Conservation (phyloP, 64 coral and sea anemone species). For the Acropora yongei region DNA sequence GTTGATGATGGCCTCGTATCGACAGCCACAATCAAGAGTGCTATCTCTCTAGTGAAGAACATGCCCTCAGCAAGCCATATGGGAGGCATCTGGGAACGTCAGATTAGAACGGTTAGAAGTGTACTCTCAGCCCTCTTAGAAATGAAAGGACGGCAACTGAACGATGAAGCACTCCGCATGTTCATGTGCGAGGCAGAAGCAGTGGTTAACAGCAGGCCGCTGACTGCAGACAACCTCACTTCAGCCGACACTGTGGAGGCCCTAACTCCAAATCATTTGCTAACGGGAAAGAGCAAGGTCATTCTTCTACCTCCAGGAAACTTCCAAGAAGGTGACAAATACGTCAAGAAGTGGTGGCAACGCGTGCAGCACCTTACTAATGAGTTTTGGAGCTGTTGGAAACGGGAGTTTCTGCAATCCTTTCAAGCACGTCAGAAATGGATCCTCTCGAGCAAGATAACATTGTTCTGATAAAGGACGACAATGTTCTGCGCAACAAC, state of each 20-base stretch:
- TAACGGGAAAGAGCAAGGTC: background rate
- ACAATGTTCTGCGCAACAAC: background rate
- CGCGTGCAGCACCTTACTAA: background rate
- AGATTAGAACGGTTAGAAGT: background rate
- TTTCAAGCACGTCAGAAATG: background rate
- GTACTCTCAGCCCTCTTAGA: background rate
- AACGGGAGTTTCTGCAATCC: background rate
- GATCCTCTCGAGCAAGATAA: background rate
- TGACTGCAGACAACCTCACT: background rate
- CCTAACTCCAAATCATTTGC: background rate
- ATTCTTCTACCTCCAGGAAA: background rate
- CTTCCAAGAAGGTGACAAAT: background rate
- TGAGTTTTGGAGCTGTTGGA: background rate
- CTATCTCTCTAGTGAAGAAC: background rate
- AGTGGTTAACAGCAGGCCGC: background rate
- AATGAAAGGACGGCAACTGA: background rate
- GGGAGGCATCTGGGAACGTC: background rate
- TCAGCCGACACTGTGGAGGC: background rate
- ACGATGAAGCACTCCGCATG: background rate
- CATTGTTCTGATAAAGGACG: background rate
- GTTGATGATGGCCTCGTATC: no score
- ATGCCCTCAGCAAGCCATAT: background rate
- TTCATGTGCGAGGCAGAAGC: background rate
- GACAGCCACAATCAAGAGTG: no score
- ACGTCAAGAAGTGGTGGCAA: background rate